Evolutionary conservation across 2,113 vertebrate genomes (phyloP).

Genomic region (Arvicanthis niloticus): DNA sequence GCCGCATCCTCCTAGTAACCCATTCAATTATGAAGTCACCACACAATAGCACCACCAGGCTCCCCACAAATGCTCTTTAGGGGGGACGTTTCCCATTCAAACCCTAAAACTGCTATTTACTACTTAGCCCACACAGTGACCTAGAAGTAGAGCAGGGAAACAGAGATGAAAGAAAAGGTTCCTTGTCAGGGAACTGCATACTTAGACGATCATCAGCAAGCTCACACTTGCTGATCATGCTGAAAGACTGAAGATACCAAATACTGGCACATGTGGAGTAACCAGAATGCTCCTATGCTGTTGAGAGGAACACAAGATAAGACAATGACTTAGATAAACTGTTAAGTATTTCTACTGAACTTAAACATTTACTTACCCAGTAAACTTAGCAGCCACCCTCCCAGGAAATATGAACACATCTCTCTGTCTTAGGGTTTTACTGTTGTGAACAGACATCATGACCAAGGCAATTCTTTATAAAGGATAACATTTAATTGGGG

Average conservation of each 20-base stretch:
- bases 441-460: too few relatives aligned
- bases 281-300: not conserved
- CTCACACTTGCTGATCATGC: constrained; percentile 28
- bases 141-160: not conserved
- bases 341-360: not conserved
- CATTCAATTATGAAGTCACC: not conserved
- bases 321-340: constrained; percentile 27
- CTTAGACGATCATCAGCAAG: constrained; percentile 46
- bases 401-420: constrained; percentile 37
- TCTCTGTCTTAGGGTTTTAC: not conserved
- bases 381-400: constrained; percentile 10
- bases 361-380: not conserved
- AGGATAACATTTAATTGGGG: too few relatives aligned
- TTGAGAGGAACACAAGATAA: not conserved
- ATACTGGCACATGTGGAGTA: constrained; percentile 35
- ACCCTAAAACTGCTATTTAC: not conserved
- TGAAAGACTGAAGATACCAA: constrained; percentile 54
- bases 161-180: not conserved
- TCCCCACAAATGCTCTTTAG: not conserved
- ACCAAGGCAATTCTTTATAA: too few relatives aligned
- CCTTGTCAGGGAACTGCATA: constrained; percentile 36
- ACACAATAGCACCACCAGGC: too few relatives aligned
- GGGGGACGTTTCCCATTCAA: not conserved
- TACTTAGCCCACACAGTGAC: not conserved
- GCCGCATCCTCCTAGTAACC: not conserved